These are phyloP conservation scores for Dinomys branickii DNA, from an alignment of 2,113 vertebrate species.

Conservation along the genomic window DNA sequence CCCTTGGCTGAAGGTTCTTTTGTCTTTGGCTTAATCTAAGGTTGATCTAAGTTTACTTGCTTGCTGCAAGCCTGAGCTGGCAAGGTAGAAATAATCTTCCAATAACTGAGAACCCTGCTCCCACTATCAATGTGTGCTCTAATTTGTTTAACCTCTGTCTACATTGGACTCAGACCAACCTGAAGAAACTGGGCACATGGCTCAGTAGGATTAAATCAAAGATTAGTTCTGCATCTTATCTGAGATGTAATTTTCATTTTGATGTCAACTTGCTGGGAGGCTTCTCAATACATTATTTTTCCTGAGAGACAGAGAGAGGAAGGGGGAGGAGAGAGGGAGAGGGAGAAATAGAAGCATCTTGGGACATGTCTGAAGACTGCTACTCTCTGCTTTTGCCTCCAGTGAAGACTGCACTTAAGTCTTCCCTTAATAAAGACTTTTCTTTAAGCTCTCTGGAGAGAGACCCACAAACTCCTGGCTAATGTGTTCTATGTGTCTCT, in stretches of 20 bases:
- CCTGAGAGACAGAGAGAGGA: background rate
- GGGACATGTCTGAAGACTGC: background rate
- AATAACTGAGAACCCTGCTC: conserved; percentile 35
- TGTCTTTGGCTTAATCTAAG: conserved; percentile 75
- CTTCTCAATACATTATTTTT: conserved; percentile 47
- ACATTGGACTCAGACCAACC: conserved; percentile 52
- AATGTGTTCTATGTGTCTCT: conserved; percentile 11
- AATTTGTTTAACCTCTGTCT: conserved; percentile 74
- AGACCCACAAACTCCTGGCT: background rate
- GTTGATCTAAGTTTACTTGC: conserved; percentile 71
- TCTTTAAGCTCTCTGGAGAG: background rate
- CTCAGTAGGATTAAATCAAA: conserved; percentile 65
- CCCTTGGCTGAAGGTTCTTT: conserved; percentile 69
- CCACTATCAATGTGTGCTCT: conserved; percentile 1
- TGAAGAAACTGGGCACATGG: conserved; percentile 31
- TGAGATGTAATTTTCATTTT: conserved; percentile 61
- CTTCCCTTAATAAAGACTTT: conserved; percentile 6
- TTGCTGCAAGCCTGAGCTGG: conserved; percentile 63
- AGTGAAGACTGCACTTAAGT: background rate
- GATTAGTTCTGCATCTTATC: conserved; percentile 57
- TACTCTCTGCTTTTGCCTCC: background rate
- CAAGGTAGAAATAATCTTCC: conserved; percentile 59
- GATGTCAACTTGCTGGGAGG: conserved; percentile 16
- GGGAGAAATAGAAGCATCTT: background rate
- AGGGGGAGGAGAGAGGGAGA: background rate